Conservation (phyloP, 2,888 invertebrate genomes). For the Fragum fragum region DNA sequence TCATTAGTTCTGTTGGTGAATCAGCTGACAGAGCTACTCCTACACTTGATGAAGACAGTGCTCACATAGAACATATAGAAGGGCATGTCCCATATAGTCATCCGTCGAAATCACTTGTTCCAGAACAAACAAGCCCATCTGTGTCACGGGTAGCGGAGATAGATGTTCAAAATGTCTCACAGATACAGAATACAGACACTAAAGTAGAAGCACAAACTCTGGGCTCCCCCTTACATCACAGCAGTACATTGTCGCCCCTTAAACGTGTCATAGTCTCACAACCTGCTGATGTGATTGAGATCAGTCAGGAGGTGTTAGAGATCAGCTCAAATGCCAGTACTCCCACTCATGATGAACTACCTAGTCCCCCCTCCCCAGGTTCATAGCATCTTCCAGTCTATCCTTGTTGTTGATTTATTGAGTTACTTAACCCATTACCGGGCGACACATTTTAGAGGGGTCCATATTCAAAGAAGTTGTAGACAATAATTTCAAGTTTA, state of each 20-base stretch:
- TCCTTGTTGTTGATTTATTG: too few relatives aligned
- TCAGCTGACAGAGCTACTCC: not conserved
- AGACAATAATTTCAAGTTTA: too few relatives aligned
- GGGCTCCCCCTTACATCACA: not conserved
- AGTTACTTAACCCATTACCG: too few relatives aligned
- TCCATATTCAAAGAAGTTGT: too few relatives aligned
- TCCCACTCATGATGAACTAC: constrained; percentile 62
- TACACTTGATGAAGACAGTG: not conserved
- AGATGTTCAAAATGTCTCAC: not conserved
- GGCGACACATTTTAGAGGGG: too few relatives aligned
- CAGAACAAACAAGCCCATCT: not conserved
- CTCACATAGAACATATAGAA: not conserved
- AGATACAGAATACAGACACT: not conserved
- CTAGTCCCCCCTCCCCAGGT: constrained; percentile 45
- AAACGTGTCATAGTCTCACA: constrained; percentile 39
- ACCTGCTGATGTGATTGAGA: constrained; percentile 33
- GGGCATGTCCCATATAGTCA: not conserved
- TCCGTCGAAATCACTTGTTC: not conserved
- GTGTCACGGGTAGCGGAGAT: not conserved
- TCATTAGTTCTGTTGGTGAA: not conserved
- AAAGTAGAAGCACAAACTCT: not conserved
- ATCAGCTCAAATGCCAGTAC: constrained; percentile 63
- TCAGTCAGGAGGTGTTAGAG: constrained; percentile 59
- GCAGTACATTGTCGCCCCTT: constrained; percentile 23
- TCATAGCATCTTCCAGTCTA: constrained; percentile 10